phyloP scores from a whole-genome alignment of 2,888 invertebrate genomes.

The Tuberolachnus salignus region DNA sequence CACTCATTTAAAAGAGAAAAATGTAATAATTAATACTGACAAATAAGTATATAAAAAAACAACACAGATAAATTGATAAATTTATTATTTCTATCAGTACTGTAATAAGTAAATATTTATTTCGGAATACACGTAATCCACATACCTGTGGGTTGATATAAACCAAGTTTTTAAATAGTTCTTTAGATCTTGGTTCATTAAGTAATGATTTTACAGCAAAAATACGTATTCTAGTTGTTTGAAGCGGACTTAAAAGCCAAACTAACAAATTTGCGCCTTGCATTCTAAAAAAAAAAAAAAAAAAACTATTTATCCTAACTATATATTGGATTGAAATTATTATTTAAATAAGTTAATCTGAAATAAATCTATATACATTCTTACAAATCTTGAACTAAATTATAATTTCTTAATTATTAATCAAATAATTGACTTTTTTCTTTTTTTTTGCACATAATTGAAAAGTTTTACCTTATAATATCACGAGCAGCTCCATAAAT shows the following conservation, averaged over 20 bases:
- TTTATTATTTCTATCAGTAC: too few relatives aligned
- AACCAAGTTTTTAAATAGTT: conserved; percentile 63
- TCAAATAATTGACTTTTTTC: too few relatives aligned
- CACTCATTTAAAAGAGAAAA: not conserved
- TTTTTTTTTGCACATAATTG: too few relatives aligned
- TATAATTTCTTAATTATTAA: too few relatives aligned
- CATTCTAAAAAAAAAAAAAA: conserved; percentile 60
- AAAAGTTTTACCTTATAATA: conserved; percentile 59
- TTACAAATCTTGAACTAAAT: too few relatives aligned
- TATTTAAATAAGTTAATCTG: too few relatives aligned
- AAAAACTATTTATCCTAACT: too few relatives aligned
- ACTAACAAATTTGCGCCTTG: conserved; percentile 64
- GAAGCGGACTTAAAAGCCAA: conserved; percentile 65
- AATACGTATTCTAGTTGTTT: conserved; percentile 63
- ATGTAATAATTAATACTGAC: not conserved
- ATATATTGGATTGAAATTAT: too few relatives aligned
- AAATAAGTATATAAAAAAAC: not conserved
- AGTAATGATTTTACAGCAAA: conserved; percentile 64
- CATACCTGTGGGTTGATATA: conserved; percentile 63
- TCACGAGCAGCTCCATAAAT: conserved; percentile 60
- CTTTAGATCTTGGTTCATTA: conserved; percentile 64
- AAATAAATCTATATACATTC: too few relatives aligned
- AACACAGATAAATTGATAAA: too few relatives aligned
- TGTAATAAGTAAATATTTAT: not conserved
- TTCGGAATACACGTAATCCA: not conserved